Evolutionary conservation across 2,113 vertebrate species (phyloP).

Genomic region (Zosterops borbonicus): DNA sequence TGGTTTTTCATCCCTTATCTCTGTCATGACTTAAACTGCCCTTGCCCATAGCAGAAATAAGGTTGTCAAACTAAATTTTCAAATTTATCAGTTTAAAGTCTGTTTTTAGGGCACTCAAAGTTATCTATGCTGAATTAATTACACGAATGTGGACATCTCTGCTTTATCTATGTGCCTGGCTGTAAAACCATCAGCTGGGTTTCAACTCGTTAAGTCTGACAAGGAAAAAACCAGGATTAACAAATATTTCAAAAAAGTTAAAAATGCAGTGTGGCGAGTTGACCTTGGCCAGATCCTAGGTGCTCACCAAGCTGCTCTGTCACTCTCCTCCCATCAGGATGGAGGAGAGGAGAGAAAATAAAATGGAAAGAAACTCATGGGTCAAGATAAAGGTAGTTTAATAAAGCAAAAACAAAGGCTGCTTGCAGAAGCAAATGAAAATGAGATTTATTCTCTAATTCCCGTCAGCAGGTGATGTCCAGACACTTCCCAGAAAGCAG

Average conservation of each 20-base stretch:
- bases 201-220: neutral
- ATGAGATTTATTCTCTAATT: neutral
- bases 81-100: conserved; percentile 64
- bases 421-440: neutral
- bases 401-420: neutral
- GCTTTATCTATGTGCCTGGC: conserved; percentile 52
- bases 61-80: conserved; percentile 65
- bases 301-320: neutral
- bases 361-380: neutral
- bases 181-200: neutral
- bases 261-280: neutral
- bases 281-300: neutral
- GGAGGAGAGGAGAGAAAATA: neutral
- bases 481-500: neutral
- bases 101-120: conserved; percentile 50
- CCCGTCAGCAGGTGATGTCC: neutral
- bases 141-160: conserved; percentile 31
- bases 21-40: conserved; percentile 53
- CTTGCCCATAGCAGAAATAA: conserved; percentile 71
- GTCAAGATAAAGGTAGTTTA: neutral
- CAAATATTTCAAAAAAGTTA: neutral
- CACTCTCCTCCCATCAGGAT: neutral
- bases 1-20: conserved; percentile 44
- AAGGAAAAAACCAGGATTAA: neutral
- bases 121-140: conserved; percentile 73